These are phyloP conservation scores for Probaryconus sp. DNA, from an alignment of 1,140 invertebrate genomes.

Conservation along the genomic window DNA sequence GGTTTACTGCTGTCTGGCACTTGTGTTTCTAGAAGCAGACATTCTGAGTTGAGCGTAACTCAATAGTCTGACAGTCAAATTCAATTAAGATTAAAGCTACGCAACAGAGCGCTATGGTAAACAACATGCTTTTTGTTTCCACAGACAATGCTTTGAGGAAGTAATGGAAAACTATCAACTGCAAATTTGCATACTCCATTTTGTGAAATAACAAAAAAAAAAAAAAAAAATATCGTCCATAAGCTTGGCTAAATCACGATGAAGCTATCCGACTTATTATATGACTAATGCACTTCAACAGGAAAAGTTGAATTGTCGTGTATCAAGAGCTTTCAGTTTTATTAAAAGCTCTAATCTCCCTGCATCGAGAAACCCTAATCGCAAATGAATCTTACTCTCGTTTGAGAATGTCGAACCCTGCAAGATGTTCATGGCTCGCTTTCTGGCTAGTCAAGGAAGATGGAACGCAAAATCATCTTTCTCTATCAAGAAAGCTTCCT, in stretches of 20 bases:
- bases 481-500: constrained; percentile 14
- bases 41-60: constrained; percentile 51
- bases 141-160: too few relatives aligned
- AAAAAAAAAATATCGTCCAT: constrained; percentile 22
- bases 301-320: constrained; percentile 47
- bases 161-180: too few relatives aligned
- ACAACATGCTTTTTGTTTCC: constrained; percentile 16
- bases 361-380: constrained; percentile 17
- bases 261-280: too few relatives aligned
- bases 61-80: too few relatives aligned
- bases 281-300: constrained; percentile 33
- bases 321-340: constrained; percentile 44
- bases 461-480: constrained; percentile 12
- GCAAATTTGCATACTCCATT: too few relatives aligned
- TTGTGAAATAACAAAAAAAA: background rate
- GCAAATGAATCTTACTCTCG: constrained; percentile 23
- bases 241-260: too few relatives aligned
- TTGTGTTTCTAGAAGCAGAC: constrained; percentile 47
- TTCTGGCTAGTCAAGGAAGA: constrained; percentile 21
- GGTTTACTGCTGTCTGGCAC: constrained; percentile 37
- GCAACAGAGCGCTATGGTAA: constrained; percentile 10
- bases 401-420: constrained; percentile 27
- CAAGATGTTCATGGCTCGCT: constrained; percentile 38
- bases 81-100: constrained; percentile 43
- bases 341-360: constrained; percentile 23